These are phyloP conservation scores for Micropoecilia bifurca DNA, from an alignment of 2,797 vertebrate genomes.

Conservation along the genomic window DNA sequence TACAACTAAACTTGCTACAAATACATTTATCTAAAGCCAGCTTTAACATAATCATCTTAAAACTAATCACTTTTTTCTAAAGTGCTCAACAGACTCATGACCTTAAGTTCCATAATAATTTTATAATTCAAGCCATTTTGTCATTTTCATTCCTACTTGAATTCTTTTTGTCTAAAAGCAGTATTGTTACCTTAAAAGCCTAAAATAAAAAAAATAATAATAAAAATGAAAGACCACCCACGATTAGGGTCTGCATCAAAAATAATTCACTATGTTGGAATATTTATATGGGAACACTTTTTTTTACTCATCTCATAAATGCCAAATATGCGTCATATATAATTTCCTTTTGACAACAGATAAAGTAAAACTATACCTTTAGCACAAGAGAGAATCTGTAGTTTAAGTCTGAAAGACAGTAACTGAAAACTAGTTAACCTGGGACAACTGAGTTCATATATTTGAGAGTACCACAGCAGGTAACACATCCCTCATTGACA, in stretches of 20 bases:
- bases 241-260: slow-evolving; percentile 27
- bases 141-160: background rate
- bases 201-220: background rate
- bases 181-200: background rate
- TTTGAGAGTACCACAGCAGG: slow-evolving; percentile 36
- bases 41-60: background rate
- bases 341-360: slow-evolving; percentile 36
- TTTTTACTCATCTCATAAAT: slow-evolving; percentile 16
- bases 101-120: slow-evolving; percentile 1
- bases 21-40: background rate
- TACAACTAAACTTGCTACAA: background rate
- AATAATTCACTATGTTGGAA: slow-evolving; percentile 23
- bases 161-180: background rate
- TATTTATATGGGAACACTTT: slow-evolving; percentile 35
- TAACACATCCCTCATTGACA: slow-evolving; percentile 46
- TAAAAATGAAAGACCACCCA: slow-evolving; percentile 9
- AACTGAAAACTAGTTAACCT: slow-evolving; percentile 51
- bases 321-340: slow-evolving; percentile 43
- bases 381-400: slow-evolving; percentile 1
- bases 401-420: slow-evolving; percentile 38
- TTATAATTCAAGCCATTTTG: background rate
- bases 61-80: background rate
- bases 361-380: slow-evolving; percentile 14
- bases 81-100: background rate
- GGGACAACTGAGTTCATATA: slow-evolving; percentile 33